Conservation (phyloP, 2,888 invertebrate genomes). For the Syrphus vitripennis region DNA sequence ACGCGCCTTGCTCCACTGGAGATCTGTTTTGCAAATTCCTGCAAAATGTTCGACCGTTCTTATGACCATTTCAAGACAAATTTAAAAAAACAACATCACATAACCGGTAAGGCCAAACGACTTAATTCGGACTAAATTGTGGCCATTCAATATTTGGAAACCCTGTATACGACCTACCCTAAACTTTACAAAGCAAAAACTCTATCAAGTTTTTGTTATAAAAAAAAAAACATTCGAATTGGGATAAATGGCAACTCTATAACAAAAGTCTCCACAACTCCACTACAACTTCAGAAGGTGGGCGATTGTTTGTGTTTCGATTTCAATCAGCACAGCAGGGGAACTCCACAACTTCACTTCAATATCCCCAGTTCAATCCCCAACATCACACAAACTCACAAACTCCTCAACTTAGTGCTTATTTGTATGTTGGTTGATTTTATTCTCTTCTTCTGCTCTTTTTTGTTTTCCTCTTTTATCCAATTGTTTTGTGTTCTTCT, state of each 20-base stretch:
- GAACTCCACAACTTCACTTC: background rate
- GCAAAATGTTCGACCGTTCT: no score
- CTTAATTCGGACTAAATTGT: no score
- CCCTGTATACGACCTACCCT: no score
- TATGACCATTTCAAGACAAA: no score
- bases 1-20: no score
- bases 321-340: conserved; percentile 43
- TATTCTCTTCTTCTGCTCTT: background rate
- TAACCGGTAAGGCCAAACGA: no score
- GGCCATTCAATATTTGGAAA: no score
- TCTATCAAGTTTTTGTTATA: no score
- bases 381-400: background rate
- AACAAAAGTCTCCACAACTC: conserved; percentile 53
- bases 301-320: conserved; percentile 46
- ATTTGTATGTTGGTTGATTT: background rate
- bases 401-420: background rate
- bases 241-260: conserved; percentile 39
- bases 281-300: conserved; percentile 2
- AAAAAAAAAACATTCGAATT: no score
- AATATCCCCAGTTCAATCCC: background rate
- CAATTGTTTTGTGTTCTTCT: background rate
- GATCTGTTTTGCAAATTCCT: no score
- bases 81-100: no score
- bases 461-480: conserved; percentile 30
- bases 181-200: no score